Evolutionary conservation across 1,140 invertebrate species (phyloP).

Genomic region (Zaprionus nigranus): DNA sequence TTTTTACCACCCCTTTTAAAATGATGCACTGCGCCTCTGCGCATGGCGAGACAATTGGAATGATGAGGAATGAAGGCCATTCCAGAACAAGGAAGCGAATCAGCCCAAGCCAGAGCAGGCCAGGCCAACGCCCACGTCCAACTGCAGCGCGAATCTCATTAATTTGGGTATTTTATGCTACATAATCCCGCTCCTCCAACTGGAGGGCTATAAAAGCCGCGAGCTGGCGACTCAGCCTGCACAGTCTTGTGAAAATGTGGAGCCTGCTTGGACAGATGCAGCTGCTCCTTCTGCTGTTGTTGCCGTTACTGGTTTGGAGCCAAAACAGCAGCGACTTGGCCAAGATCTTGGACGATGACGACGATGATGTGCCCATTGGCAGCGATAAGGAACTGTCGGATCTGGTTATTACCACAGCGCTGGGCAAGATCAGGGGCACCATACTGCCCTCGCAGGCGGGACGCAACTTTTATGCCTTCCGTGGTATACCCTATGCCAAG

Average conservation of each 20-base stretch:
- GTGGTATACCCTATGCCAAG: constrained; percentile 88
- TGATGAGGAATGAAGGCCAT: constrained; percentile 46
- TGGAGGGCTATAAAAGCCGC: constrained; percentile 66
- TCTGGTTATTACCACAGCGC: constrained; percentile 75
- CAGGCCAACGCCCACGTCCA: constrained; percentile 57
- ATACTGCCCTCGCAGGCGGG: constrained; percentile 80
- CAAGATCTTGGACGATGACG: constrained; percentile 35
- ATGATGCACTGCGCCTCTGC: background rate
- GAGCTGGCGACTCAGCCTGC: constrained; percentile 13
- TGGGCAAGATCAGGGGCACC: constrained; percentile 81
- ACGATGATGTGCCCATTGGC: constrained; percentile 57
- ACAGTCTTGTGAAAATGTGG: constrained; percentile 64
- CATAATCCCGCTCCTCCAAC: constrained; percentile 30
- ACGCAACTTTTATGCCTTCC: constrained; percentile 87
- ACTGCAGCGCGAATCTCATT: constrained; percentile 55
- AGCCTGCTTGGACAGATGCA: constrained; percentile 24
- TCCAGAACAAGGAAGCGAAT: constrained; percentile 43
- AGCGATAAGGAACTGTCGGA: constrained; percentile 78
- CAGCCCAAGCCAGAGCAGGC: background rate
- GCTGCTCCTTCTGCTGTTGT: constrained; percentile 29
- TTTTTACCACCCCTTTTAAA: background rate
- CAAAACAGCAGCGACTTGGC: constrained; percentile 35
- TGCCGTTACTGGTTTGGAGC: constrained; percentile 11
- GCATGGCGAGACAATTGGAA: background rate
- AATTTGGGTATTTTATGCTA: constrained; percentile 72